These are phyloP conservation scores for Criorhina ranunculi DNA, from an alignment of 2,888 invertebrate species.

Conservation along the genomic window DNA sequence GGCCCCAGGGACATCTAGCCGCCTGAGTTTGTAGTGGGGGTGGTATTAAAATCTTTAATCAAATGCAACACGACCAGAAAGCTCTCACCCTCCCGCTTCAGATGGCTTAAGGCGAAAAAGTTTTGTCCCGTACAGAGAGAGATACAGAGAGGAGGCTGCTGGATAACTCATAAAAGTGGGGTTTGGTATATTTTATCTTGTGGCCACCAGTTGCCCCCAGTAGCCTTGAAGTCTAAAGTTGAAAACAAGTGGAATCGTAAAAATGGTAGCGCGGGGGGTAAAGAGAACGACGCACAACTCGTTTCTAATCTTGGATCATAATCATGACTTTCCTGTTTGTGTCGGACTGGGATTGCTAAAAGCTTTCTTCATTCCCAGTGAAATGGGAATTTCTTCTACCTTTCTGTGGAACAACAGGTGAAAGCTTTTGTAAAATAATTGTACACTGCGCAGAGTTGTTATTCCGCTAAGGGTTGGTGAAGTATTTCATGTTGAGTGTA, in stretches of 20 bases:
- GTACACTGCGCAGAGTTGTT: constrained; percentile 62
- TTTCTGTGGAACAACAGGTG: constrained; percentile 53
- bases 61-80: constrained; percentile 20
- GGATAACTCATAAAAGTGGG: constrained; percentile 33
- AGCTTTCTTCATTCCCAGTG: constrained; percentile 6
- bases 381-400: background rate
- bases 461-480: constrained; percentile 44
- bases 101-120: background rate
- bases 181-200: constrained; percentile 27
- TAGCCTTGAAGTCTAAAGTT: constrained; percentile 24
- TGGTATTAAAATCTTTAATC: constrained; percentile 48
- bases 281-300: background rate
- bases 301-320: constrained; percentile 37
- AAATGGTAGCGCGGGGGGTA: background rate
- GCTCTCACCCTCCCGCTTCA: background rate
- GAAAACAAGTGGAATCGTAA: constrained; percentile 22
- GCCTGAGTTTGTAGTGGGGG: background rate
- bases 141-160: too few relatives aligned
- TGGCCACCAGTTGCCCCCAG: constrained; percentile 55
- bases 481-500: constrained; percentile 8
- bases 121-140: background rate
- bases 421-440: constrained; percentile 30
- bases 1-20: background rate
- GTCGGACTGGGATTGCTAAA: background rate
- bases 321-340: constrained; percentile 14